Conservation (phyloP, 2,888 invertebrate species). For the Cryptocheilus praepositus region DNA sequence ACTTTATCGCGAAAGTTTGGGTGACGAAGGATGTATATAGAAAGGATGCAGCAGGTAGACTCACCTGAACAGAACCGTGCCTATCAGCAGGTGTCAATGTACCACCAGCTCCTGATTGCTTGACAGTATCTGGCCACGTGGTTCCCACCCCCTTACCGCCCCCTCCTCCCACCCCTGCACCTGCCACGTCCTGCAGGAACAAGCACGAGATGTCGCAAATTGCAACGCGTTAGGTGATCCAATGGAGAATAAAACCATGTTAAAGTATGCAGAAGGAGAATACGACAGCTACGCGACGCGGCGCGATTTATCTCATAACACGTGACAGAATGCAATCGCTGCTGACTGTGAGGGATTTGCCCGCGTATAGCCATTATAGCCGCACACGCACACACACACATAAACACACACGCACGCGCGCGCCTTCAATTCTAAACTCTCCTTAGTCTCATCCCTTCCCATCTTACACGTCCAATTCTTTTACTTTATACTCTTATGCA, state of each 20-base stretch:
- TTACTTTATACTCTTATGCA: too few relatives aligned
- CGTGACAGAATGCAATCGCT: too few relatives aligned
- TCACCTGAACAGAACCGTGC: constrained; percentile 97
- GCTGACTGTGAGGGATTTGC: too few relatives aligned
- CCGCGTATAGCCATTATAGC: too few relatives aligned
- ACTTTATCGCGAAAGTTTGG: not conserved
- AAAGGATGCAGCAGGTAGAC: constrained; percentile 52
- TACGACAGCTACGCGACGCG: not conserved
- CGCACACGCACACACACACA: too few relatives aligned
- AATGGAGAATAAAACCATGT: constrained; percentile 24
- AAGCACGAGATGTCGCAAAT: constrained; percentile 69
- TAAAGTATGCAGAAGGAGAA: constrained; percentile 14
- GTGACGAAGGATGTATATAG: not conserved
- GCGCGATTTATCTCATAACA: too few relatives aligned
- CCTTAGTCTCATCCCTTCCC: too few relatives aligned
- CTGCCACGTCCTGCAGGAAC: constrained; percentile 73
- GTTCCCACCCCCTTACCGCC: constrained; percentile 84
- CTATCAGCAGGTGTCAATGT: constrained; percentile 95
- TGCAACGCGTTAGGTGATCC: constrained; percentile 64
- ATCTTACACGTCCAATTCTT: too few relatives aligned
- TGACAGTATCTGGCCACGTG: constrained; percentile 91
- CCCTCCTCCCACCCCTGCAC: constrained; percentile 72
- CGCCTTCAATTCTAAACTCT: too few relatives aligned
- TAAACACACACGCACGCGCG: too few relatives aligned
- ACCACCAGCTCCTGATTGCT: constrained; percentile 86